These are phyloP conservation scores for Smittia sp. DNA, from an alignment of 2,888 invertebrate species.

Conservation along the genomic window DNA sequence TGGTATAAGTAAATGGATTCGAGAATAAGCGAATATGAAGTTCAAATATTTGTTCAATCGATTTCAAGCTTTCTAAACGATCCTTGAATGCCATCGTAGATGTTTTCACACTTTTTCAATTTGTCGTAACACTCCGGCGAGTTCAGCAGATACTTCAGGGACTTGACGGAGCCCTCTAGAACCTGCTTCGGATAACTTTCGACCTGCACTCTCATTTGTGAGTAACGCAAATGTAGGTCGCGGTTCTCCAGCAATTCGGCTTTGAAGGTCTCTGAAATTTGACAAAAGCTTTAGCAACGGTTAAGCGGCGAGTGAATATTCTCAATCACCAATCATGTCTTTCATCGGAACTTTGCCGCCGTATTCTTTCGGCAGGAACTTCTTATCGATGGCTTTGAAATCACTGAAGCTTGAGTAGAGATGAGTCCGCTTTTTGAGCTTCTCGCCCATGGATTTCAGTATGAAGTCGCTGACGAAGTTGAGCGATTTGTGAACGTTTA, in stretches of 20 bases:
- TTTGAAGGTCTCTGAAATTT: too few species aligned
- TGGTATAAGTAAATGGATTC: too few species aligned
- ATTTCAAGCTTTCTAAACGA: conserved; percentile 72
- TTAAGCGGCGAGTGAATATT: too few species aligned
- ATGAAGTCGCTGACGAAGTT: conserved; percentile 75
- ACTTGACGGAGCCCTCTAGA: conserved; percentile 71
- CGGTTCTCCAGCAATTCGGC: too few species aligned
- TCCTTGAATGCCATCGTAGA: conserved; percentile 64
- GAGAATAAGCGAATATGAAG: too few species aligned
- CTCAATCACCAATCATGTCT: conserved; percentile 69
- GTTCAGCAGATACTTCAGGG: conserved; percentile 58
- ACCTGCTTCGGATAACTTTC: conserved; percentile 70
- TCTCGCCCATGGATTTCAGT: conserved; percentile 72
- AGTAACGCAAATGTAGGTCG: conserved; percentile 46
- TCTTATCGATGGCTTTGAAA: conserved; percentile 58
- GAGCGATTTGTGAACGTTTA: conserved; percentile 70
- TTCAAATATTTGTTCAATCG: too few species aligned
- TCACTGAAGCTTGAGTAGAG: conserved; percentile 65
- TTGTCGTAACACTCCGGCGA: conserved; percentile 56
- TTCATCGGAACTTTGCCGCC: conserved; percentile 78
- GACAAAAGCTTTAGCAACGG: too few species aligned
- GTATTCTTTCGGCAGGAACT: conserved; percentile 73
- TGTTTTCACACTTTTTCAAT: conserved; percentile 61
- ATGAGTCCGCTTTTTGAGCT: conserved; percentile 68
- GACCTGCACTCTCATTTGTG: conserved; percentile 66